phyloP scores from a whole-genome alignment of 2,797 vertebrate genomes.

The Neosalanx taihuensis region DNA sequence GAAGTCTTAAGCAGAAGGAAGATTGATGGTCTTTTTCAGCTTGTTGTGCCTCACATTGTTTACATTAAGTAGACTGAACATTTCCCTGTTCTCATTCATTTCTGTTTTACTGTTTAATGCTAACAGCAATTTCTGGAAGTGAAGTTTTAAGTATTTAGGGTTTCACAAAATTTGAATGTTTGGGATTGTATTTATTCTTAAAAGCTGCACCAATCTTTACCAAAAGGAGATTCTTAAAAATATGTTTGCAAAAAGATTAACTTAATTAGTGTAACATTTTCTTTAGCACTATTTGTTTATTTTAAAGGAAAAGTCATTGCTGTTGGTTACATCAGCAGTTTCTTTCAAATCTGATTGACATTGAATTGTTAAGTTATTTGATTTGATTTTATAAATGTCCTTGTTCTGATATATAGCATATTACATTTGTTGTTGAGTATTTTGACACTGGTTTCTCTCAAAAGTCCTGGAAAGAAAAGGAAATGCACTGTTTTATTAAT shows the following conservation, averaged over 20 bases:
- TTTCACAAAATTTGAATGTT: not conserved
- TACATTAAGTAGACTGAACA: constrained; percentile 16
- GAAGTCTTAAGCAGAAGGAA: constrained; percentile 3
- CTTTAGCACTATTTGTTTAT: not conserved
- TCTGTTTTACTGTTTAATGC: not conserved
- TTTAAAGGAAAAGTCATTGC: not conserved
- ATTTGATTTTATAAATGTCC: not conserved
- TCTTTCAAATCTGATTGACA: not conserved
- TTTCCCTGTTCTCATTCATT: constrained; percentile 25
- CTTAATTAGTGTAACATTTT: not conserved
- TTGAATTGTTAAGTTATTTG: not conserved
- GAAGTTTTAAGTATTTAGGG: not conserved
- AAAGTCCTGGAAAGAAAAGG: not conserved
- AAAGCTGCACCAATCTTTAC: too few species aligned
- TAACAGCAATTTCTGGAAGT: too few species aligned
- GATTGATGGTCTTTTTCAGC: constrained; percentile 1
- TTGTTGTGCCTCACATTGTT: constrained; percentile 14
- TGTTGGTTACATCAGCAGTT: not conserved
- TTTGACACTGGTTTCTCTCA: not conserved
- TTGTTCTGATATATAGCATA: not conserved
- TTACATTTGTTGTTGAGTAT: not conserved
- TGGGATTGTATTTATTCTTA: too few species aligned
- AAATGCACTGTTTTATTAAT: not conserved
- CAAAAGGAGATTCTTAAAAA: not conserved
- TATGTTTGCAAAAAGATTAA: not conserved